phyloP scores from a whole-genome alignment of 2,797 vertebrate genomes.

The Chloroceryle amazona region DNA sequence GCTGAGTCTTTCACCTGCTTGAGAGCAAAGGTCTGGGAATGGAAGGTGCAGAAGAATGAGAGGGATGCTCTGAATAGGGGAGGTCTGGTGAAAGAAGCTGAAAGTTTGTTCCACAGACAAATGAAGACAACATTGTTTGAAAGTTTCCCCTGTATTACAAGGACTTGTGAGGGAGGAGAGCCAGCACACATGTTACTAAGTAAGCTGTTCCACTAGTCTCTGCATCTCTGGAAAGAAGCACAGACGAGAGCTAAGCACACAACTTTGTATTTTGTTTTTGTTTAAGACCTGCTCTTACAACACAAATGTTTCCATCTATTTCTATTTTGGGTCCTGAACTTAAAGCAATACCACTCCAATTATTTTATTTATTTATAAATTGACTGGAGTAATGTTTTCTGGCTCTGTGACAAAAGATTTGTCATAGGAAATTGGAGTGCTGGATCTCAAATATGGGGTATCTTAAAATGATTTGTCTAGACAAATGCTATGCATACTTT shows the following conservation, averaged over 20 bases:
- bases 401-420: not conserved
- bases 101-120: not conserved
- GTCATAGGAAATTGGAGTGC: not conserved
- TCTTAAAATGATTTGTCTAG: conserved; percentile 44
- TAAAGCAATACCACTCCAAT: not conserved
- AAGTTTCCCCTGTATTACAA: not conserved
- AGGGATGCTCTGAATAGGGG: not conserved
- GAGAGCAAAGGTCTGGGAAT: not conserved
- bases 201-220: not conserved
- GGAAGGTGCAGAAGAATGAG: not conserved
- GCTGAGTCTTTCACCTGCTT: not conserved
- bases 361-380: not conserved
- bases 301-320: not conserved
- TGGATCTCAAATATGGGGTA: not conserved
- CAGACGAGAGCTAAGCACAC: not conserved
- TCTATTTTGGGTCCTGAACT: not conserved
- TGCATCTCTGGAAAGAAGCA: not conserved
- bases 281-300: not conserved
- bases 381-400: not conserved
- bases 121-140: not conserved
- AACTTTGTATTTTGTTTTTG: not conserved
- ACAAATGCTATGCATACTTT: not conserved
- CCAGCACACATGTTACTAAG: not conserved
- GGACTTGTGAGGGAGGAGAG: not conserved
- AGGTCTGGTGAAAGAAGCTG: not conserved